Percentiles rank a stretch among this genome's conserved stretches.
These are phyloP conservation scores for Ariolimax columbianus DNA, from an alignment of 2,888 invertebrate genomes.

Conservation along the genomic window DNA sequence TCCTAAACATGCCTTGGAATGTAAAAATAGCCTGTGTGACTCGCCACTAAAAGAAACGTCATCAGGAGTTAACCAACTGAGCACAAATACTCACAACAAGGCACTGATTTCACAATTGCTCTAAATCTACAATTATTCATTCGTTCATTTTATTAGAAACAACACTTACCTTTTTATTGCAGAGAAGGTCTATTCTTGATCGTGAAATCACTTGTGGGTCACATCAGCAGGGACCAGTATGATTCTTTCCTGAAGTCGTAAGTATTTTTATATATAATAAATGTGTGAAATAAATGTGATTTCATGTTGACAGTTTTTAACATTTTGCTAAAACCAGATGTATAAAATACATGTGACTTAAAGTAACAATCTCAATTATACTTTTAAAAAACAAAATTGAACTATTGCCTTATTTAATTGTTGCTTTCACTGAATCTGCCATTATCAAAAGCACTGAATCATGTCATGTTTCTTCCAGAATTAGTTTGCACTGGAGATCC, in stretches of 20 bases:
- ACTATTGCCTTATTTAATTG: too few relatives aligned
- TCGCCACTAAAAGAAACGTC: too few relatives aligned
- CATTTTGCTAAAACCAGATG: too few relatives aligned
- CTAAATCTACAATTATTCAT: not conserved
- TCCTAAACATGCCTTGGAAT: too few relatives aligned
- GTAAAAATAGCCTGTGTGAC: too few relatives aligned
- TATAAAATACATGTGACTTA: too few relatives aligned
- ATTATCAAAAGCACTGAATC: not conserved
- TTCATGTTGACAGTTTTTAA: not conserved
- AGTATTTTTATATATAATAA: not conserved
- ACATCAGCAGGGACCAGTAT: conserved; percentile 47
- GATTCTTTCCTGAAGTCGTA: conserved; percentile 48
- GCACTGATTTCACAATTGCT: too few relatives aligned
- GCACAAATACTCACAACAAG: too few relatives aligned
- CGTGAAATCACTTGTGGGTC: conserved; percentile 44
- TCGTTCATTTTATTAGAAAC: not conserved
- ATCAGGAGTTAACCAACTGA: too few relatives aligned
- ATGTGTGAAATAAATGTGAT: not conserved
- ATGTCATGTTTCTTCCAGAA: conserved; percentile 17
- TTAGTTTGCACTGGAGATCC: conserved; percentile 49
- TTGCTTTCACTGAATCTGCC: too few relatives aligned
- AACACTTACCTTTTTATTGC: not conserved
- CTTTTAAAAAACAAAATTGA: too few relatives aligned
- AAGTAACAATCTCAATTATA: too few relatives aligned
- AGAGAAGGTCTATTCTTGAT: conserved; percentile 47